Percentiles rank a stretch among this genome's conserved stretches.
phyloP scores from a whole-genome alignment of 1,140 invertebrate genomes.

The Dinothrombium tinctorium region DNA sequence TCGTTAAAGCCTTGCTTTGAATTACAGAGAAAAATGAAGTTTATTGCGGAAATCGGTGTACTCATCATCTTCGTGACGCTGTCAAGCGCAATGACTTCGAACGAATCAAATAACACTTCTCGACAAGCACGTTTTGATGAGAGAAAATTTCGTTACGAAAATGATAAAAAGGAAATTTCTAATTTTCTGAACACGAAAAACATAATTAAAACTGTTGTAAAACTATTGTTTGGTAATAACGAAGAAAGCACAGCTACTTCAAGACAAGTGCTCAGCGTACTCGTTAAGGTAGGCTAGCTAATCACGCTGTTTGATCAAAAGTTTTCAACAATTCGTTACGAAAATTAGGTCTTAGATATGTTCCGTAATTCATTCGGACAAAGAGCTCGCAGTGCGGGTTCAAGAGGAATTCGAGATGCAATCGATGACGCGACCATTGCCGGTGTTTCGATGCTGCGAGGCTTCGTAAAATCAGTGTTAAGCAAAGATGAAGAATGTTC shows the following conservation, averaged over 20 bases:
- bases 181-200: conserved; percentile 17
- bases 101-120: background rate
- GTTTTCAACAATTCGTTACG: background rate
- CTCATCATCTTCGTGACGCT: no score
- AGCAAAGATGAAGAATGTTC: conserved; percentile 52
- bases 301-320: background rate
- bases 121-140: conserved; percentile 3
- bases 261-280: conserved; percentile 16
- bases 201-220: conserved; percentile 16
- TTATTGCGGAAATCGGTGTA: no score
- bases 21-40: no score
- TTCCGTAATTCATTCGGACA: background rate
- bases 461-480: conserved; percentile 55
- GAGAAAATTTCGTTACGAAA: conserved; percentile 3
- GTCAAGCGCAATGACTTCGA: no score
- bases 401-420: conserved; percentile 11
- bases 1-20: no score
- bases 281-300: conserved; percentile 13
- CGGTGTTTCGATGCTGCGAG: conserved; percentile 24
- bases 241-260: conserved; percentile 18
- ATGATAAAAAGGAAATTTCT: conserved; percentile 15
- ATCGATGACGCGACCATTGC: conserved; percentile 17
- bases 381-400: background rate
- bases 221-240: conserved; percentile 17
- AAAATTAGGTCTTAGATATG: conserved; percentile 3